Evolutionary conservation across 1,140 invertebrate genomes (phyloP).

Genomic region (Diorhabda carinulata): DNA sequence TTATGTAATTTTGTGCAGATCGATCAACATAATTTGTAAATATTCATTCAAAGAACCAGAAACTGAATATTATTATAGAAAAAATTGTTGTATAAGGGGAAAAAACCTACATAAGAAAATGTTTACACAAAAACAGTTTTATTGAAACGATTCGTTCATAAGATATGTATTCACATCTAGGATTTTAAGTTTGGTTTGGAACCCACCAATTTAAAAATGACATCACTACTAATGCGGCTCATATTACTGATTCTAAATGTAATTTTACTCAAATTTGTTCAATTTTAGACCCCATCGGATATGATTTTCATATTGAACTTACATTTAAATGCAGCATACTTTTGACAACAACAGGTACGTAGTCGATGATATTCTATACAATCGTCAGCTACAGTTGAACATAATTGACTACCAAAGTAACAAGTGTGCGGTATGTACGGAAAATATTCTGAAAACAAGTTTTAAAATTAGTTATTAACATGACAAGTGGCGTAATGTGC

Average conservation of each 20-base stretch:
- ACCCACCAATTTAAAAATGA: too few relatives aligned
- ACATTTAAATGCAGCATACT: conserved; percentile 57
- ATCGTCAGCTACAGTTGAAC: conserved; percentile 56
- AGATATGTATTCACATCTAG: too few relatives aligned
- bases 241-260: too few relatives aligned
- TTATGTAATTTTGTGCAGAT: background rate
- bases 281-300: background rate
- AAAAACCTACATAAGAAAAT: background rate
- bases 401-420: conserved; percentile 57
- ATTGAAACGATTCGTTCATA: background rate
- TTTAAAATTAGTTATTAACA: conserved; percentile 8
- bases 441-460: conserved; percentile 54
- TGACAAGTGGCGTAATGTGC: conserved; percentile 2
- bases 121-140: background rate
- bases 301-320: conserved; percentile 42
- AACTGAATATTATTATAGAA: background rate
- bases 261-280: too few relatives aligned
- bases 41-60: background rate
- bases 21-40: background rate
- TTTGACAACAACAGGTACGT: conserved; percentile 64
- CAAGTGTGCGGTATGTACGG: conserved; percentile 66
- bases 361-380: conserved; percentile 62
- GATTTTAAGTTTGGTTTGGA: too few relatives aligned
- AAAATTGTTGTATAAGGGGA: background rate
- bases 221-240: too few relatives aligned